phyloP scores from a whole-genome alignment of 2,888 invertebrate genomes.

The Cosmorhoe ocellata region DNA sequence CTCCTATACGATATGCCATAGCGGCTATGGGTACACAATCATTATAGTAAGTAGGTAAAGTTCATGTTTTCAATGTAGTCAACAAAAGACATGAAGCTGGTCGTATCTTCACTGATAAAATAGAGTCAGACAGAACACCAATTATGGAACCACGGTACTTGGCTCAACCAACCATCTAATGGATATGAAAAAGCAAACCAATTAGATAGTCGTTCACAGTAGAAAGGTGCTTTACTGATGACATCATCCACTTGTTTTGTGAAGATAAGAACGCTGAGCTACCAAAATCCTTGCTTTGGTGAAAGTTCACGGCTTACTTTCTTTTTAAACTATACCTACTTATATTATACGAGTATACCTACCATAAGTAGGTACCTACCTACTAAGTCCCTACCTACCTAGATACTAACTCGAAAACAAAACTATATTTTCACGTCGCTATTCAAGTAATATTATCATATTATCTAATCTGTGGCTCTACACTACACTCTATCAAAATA shows the following conservation, averaged over 20 bases:
- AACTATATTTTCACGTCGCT: too few relatives aligned
- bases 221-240: conserved; percentile 42
- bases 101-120: conserved; percentile 53
- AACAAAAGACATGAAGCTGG: conserved; percentile 29
- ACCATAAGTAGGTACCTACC: too few relatives aligned
- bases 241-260: conserved; percentile 38
- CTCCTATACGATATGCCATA: too few relatives aligned
- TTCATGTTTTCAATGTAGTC: conserved; percentile 17
- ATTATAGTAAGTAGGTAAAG: conserved; percentile 10
- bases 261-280: conserved; percentile 21
- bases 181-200: conserved; percentile 61
- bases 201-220: conserved; percentile 58
- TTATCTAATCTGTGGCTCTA: too few relatives aligned
- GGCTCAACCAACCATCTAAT: conserved; percentile 60
- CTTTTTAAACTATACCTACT: too few relatives aligned
- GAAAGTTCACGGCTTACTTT: not conserved
- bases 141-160: conserved; percentile 69
- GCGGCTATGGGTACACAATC: not conserved
- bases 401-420: too few relatives aligned
- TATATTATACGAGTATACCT: too few relatives aligned
- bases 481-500: too few relatives aligned
- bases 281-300: conserved; percentile 13
- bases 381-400: too few relatives aligned
- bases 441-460: too few relatives aligned
- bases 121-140: conserved; percentile 54